Evolutionary conservation across 2,113 vertebrate species (phyloP).

Genomic region (Charina bottae): DNA sequence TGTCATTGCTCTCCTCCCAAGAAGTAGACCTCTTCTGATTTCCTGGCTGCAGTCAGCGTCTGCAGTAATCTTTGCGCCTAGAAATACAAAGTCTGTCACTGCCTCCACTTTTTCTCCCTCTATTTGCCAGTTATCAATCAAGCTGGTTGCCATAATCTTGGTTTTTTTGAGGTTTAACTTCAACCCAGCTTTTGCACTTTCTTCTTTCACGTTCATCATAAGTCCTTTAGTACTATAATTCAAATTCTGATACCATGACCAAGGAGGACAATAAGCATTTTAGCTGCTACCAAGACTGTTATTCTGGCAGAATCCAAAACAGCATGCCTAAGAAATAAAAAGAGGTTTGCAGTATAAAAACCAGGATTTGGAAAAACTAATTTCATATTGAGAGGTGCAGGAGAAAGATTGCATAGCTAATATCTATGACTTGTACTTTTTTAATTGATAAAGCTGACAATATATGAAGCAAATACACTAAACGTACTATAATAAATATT

Average conservation of each 20-base stretch:
- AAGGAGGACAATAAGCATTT: neutral
- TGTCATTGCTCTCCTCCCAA: no score
- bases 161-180: no score
- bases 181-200: no score
- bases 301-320: neutral
- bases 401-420: neutral
- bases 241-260: neutral
- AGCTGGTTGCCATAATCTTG: no score
- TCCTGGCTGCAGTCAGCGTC: no score
- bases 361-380: neutral
- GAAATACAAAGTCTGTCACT: no score
- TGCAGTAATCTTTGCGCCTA: no score
- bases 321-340: neutral
- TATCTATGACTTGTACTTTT: neutral
- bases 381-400: neutral
- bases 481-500: neutral
- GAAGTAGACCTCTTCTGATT: no score
- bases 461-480: neutral
- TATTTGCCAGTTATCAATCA: no score
- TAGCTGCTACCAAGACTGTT: neutral
- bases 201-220: no score
- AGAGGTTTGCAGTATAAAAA: neutral
- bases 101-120: no score
- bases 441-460: neutral
- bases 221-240: neutral